Base-by-base conservation (phyloP, 2,113 vertebrate genomes). In the Chionomys nivalis region DNA sequence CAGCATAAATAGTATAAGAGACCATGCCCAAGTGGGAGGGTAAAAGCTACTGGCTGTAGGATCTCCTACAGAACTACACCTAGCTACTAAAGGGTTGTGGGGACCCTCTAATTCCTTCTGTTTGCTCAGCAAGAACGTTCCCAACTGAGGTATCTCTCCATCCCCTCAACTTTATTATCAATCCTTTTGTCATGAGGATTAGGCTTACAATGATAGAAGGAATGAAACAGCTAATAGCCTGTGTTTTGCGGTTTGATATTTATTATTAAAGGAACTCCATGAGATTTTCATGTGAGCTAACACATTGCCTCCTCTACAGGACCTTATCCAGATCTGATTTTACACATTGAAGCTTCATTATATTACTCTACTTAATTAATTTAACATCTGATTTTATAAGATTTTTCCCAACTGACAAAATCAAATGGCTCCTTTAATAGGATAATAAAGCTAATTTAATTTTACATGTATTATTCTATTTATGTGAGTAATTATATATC, bases 371-470 rank as follows among this genome's bases (percentile, higher is more conserved):
- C 68, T 95, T 97, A 97, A 98, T 97, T 96, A 97, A 97, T 88
- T 92, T 58, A 91, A 96, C 78, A 96, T 94, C 65, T 93, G 52
- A 93, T 93, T 97, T 97, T 90, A 97, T 97, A 94, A 91, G 83
- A 76, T 95, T 96, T 97, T 97, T 93, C 91, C 96, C 91, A 95
- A 89, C 63, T 87, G 93, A 91, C 75, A 96, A 97, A 97, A 95
- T 90, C 47, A 95, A 97, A 94, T 96, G 58, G 61, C 58, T 97
- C 58, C 61, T 96, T 94, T 96, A 97, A 97, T 95, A 61, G 65
- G 42, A 94, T 96, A 97, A 97, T 96, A 94, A 96, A 97, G 91
- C 82, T 91, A 96, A 97, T 96, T 96, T 97, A 93, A 97, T 95
- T 93, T 97, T 97, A 91, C 65, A 66, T 77, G 21, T 86, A 90